Percentiles rank a stretch among this genome's conserved stretches.
phyloP scores from a whole-genome alignment of 53 echinoderm and acorn worm genomes.

The Luidia sarsii region DNA sequence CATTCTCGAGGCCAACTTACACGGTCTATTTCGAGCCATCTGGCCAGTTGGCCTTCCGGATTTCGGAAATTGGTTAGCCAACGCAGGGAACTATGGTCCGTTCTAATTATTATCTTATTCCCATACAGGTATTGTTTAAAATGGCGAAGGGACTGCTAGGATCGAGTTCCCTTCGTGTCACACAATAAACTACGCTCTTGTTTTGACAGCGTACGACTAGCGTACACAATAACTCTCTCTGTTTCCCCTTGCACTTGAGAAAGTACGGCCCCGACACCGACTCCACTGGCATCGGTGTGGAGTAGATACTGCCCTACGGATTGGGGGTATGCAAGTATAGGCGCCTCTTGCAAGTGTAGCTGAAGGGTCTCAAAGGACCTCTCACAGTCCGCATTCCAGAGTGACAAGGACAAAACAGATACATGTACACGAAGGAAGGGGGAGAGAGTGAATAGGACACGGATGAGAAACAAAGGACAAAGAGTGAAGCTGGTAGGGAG shows the following conservation, averaged over 20 bases:
- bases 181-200: background rate
- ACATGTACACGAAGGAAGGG: too few relatives aligned
- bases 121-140: constrained; percentile 3
- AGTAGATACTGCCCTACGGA: constrained; percentile 24
- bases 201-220: background rate
- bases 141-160: background rate
- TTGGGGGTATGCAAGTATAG: constrained; percentile 36
- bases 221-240: background rate
- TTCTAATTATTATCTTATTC: background rate
- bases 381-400: constrained; percentile 31
- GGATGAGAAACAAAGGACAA: too few relatives aligned
- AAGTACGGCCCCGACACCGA: constrained; percentile 1
- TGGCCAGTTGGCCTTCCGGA: background rate
- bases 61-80: background rate
- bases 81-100: background rate
- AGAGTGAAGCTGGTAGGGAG: too few relatives aligned
- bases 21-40: background rate
- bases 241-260: constrained; percentile 9
- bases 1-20: too few relatives aligned
- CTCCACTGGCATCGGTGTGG: constrained; percentile 55
- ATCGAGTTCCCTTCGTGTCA: background rate
- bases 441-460: too few relatives aligned
- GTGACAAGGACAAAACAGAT: too few relatives aligned
- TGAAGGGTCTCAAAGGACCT: constrained; percentile 16
- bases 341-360: constrained; percentile 20